Evolutionary conservation across 2,113 vertebrate species (phyloP).

Genomic region (Carassius auratus): DNA sequence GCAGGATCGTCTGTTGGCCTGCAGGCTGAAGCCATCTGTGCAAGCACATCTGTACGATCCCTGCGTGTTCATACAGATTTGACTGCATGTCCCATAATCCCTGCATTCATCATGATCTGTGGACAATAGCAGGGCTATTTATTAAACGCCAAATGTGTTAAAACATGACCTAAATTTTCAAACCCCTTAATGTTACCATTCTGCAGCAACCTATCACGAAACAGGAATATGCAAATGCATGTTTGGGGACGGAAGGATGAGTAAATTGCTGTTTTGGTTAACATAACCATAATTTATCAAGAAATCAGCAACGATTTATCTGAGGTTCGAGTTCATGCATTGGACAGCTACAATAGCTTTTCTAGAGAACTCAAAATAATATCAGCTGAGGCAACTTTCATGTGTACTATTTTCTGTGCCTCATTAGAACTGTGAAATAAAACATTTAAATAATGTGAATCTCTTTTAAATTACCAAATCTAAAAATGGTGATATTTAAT

Average conservation of each 20-base stretch:
- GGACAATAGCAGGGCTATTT: conserved; percentile 49
- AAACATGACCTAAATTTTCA: conserved; percentile 57
- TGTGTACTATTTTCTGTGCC: background rate
- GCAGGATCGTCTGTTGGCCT: conserved; percentile 83
- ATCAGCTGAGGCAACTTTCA: background rate
- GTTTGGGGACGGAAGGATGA: background rate
- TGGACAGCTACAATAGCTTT: background rate
- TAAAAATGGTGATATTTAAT: background rate
- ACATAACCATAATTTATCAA: background rate
- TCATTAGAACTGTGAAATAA: background rate
- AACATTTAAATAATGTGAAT: background rate
- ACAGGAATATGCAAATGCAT: conserved; percentile 33
- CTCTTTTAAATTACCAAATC: background rate
- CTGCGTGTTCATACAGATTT: conserved; percentile 79
- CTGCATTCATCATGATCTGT: conserved; percentile 85
- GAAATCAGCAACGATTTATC: background rate
- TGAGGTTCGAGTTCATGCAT: background rate
- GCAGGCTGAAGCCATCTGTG: conserved; percentile 83
- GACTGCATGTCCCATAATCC: conserved; percentile 81
- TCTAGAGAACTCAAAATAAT: background rate
- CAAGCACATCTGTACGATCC: conserved; percentile 84
- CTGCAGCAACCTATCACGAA: background rate
- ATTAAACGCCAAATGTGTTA: conserved; percentile 39
- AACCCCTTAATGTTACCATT: conserved; percentile 17
- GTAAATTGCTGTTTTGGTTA: background rate